Percentiles rank a stretch among this genome's conserved stretches.
These are phyloP conservation scores for Eubasilissa regina DNA, from an alignment of 1,140 invertebrate species.

Conservation along the genomic window DNA sequence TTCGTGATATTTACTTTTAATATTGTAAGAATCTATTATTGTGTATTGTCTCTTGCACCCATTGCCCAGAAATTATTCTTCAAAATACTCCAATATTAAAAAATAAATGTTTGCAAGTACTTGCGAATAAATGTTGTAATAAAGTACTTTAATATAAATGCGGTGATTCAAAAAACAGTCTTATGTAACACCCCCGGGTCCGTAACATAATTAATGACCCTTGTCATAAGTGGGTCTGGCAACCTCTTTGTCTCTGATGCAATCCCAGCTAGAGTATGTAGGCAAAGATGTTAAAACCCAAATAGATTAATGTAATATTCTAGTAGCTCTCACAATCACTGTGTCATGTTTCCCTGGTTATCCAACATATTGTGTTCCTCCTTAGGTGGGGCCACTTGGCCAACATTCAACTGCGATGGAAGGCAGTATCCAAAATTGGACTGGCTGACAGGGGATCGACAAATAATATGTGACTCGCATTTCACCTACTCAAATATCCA, in stretches of 20 bases:
- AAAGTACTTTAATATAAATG: too few species aligned
- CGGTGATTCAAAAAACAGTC: neutral
- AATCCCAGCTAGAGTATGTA: neutral
- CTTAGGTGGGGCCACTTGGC: neutral
- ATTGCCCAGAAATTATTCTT: too few species aligned
- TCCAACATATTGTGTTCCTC: neutral
- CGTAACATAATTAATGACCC: slow-evolving; percentile 14
- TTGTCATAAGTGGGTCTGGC: slow-evolving; percentile 21
- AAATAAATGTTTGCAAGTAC: too few species aligned
- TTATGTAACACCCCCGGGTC: neutral
- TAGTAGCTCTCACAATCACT: neutral
- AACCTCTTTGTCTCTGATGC: slow-evolving; percentile 1
- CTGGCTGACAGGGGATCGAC: neutral
- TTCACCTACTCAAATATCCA: too few species aligned
- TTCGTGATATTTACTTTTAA: too few species aligned
- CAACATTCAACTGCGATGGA: slow-evolving; percentile 13
- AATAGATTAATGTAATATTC: slow-evolving; percentile 13
- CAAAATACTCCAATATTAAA: too few species aligned
- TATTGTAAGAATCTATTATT: too few species aligned
- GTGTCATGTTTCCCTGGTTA: slow-evolving; percentile 18
- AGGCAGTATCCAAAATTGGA: slow-evolving; percentile 25
- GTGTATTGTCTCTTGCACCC: too few species aligned
- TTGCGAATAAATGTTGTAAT: too few species aligned
- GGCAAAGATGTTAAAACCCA: neutral
- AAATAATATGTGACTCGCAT: neutral